These are phyloP conservation scores for Enteromius radiatus DNA, from an alignment of 2,797 vertebrate genomes.

Conservation along the genomic window DNA sequence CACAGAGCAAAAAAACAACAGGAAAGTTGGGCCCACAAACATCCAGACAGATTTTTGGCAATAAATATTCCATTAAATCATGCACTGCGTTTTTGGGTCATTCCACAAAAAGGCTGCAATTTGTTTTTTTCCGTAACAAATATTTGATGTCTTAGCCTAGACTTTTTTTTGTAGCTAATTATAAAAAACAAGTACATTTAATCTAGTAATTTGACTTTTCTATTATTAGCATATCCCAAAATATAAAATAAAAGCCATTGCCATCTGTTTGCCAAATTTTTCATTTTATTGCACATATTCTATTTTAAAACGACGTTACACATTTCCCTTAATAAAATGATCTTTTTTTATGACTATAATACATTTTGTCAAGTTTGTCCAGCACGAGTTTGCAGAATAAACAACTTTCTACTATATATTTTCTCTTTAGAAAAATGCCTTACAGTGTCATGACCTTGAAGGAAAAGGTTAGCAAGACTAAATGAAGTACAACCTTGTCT, in stretches of 20 bases:
- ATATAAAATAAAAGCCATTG: not conserved
- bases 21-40: conserved; percentile 15
- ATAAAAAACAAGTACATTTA: not conserved
- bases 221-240: not conserved
- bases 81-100: not conserved
- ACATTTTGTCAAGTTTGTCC: not conserved
- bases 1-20: not conserved
- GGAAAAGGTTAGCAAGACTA: not conserved
- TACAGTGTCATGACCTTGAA: not conserved
- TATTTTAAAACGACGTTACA: not conserved
- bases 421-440: not conserved
- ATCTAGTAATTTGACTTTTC: not conserved
- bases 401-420: not conserved
- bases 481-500: not conserved
- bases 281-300: not conserved
- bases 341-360: not conserved
- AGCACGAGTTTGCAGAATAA: not conserved
- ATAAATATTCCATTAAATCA: not conserved
- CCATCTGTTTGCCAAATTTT: conserved; percentile 4
- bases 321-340: too few relatives aligned
- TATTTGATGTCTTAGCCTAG: not conserved
- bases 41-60: conserved; percentile 34
- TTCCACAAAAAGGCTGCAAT: not conserved
- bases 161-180: not conserved
- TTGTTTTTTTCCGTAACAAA: not conserved